phyloP scores from a whole-genome alignment of 2,888 invertebrate species.

The Anticlea derivata region DNA sequence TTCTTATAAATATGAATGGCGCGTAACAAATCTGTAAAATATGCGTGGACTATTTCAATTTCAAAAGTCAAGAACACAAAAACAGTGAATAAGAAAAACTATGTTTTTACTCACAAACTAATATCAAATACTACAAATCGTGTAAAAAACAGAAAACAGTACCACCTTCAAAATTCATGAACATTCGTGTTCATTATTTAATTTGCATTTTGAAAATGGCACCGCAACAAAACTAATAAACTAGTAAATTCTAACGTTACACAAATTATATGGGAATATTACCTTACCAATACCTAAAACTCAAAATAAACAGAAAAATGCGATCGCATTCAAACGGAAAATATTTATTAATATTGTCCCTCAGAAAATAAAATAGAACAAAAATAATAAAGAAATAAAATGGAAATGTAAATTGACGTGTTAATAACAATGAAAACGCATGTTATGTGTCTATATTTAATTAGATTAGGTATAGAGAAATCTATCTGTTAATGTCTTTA shows the following conservation, averaged over 20 bases:
- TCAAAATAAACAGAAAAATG: slow-evolving; percentile 61
- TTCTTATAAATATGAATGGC: slow-evolving; percentile 6
- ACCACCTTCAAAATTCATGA: slow-evolving; percentile 56
- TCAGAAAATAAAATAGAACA: slow-evolving; percentile 45
- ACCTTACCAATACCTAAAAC: slow-evolving; percentile 71
- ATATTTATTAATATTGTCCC: slow-evolving; percentile 40
- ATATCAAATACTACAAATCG: slow-evolving; percentile 58
- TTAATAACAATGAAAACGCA: slow-evolving; percentile 47
- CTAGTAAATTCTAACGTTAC: slow-evolving; percentile 64
- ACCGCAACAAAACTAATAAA: slow-evolving; percentile 47
- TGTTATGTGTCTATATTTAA: slow-evolving; percentile 61
- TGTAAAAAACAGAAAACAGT: slow-evolving; percentile 53
- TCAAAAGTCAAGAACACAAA: slow-evolving; percentile 24
- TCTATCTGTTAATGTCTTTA: slow-evolving; percentile 83
- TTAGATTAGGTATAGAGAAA: slow-evolving; percentile 59
- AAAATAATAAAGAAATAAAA: slow-evolving; percentile 48
- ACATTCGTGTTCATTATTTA: slow-evolving; percentile 1
- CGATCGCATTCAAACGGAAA: slow-evolving; percentile 56
- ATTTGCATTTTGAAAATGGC: slow-evolving; percentile 61
- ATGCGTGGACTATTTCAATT: slow-evolving; percentile 14
- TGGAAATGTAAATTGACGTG: slow-evolving; percentile 71
- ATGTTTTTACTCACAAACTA: slow-evolving; percentile 54
- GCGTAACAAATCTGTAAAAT: not conserved
- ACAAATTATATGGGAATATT: slow-evolving; percentile 76
- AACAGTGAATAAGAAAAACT: slow-evolving; percentile 42